phyloP scores from a whole-genome alignment of 2,888 invertebrate species.

The Aricia artaxerxes region DNA sequence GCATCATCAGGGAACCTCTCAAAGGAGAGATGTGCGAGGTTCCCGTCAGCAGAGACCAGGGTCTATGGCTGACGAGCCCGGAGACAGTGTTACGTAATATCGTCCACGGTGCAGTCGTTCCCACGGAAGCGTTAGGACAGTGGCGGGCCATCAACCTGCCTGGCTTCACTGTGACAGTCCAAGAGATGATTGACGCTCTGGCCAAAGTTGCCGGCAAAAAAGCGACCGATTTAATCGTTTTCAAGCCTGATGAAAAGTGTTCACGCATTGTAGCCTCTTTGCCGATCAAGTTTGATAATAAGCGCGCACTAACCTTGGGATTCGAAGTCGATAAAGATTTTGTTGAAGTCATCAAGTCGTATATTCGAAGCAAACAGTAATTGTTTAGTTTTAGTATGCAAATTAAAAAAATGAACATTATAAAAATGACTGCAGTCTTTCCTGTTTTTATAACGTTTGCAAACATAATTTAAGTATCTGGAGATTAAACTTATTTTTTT shows the following conservation, averaged over 20 bases:
- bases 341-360: conserved; percentile 51
- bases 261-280: conserved; percentile 57
- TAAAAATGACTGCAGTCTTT: not conserved
- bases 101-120: conserved; percentile 53
- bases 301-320: conserved; percentile 57
- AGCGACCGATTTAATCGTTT: conserved; percentile 53
- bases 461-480: not conserved
- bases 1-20: conserved; percentile 65
- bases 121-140: conserved; percentile 48
- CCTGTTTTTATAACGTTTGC: not conserved
- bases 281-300: conserved; percentile 58
- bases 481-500: too few species aligned
- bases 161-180: conserved; percentile 57
- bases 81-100: conserved; percentile 56
- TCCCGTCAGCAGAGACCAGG: conserved; percentile 56
- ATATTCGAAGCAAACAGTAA: conserved; percentile 30
- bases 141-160: conserved; percentile 62
- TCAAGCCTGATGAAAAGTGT: conserved; percentile 51
- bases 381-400: not conserved
- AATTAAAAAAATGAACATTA: not conserved
- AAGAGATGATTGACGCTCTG: conserved; percentile 58
- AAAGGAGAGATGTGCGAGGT: conserved; percentile 51
- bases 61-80: conserved; percentile 64
- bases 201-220: conserved; percentile 54
- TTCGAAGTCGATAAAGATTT: conserved; percentile 57